A percentile compares a stretch with the other conserved stretches of the same genome.
These are phyloP conservation scores for Hydrophis major DNA, from an alignment of 2,797 vertebrate genomes.

Conservation along the genomic window DNA sequence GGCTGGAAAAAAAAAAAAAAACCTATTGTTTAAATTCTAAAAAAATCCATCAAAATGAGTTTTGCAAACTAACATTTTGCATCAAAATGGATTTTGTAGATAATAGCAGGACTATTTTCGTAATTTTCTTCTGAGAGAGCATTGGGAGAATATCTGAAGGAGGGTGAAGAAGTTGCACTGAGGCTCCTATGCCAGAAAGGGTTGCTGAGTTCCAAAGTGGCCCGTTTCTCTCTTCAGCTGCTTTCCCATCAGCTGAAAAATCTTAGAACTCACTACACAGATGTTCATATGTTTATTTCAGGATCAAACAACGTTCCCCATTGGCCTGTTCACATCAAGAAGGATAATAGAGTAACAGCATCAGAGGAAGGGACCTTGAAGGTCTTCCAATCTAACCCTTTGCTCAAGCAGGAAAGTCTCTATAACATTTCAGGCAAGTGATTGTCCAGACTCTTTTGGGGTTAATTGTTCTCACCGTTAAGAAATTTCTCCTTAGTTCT, in stretches of 20 bases:
- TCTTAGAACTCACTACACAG: not conserved
- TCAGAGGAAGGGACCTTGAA: not conserved
- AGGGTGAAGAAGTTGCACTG: no score
- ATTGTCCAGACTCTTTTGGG: not conserved
- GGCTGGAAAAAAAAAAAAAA: no score
- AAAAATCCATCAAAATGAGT: not conserved
- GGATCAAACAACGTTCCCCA: not conserved
- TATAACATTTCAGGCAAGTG: not conserved
- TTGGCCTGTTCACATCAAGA: not conserved
- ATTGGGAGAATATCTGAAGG: no score
- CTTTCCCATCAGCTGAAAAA: slow-evolving; percentile 31
- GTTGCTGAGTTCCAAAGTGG: not conserved
- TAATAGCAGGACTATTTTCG: not conserved
- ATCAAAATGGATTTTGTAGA: not conserved
- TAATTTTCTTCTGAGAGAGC: not conserved
- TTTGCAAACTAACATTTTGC: no score
- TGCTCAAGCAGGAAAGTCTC: not conserved
- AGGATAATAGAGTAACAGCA: not conserved
- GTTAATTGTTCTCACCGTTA: not conserved
- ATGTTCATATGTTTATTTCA: not conserved
- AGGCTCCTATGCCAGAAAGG: not conserved
- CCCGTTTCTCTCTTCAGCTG: slow-evolving; percentile 48
- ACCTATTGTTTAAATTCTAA: not conserved
- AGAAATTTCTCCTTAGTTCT: not conserved
- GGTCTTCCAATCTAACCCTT: not conserved